phyloP scores from a whole-genome alignment of 1,140 invertebrate genomes.

The Globodera rostochiensis region DNA sequence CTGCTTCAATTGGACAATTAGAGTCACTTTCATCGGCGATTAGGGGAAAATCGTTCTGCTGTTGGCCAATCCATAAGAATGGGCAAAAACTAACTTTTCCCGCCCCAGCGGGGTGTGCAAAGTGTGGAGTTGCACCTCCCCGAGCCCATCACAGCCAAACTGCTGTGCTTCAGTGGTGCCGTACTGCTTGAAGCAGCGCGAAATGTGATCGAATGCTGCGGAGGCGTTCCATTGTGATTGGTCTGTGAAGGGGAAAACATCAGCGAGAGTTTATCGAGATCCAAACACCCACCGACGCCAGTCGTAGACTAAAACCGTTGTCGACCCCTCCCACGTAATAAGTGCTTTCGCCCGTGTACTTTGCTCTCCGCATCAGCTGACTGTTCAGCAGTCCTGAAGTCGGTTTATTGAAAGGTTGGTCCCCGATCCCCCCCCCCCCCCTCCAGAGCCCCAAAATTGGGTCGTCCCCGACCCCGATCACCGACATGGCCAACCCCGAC shows the following conservation, averaged over 20 bases:
- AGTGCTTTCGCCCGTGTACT: slow-evolving; percentile 22
- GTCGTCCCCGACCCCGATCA: too few species aligned
- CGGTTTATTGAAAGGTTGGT: too few species aligned
- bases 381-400: slow-evolving; percentile 46
- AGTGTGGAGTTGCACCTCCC: slow-evolving; percentile 23
- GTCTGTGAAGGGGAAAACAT: not conserved
- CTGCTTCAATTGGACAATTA: not conserved
- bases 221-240: not conserved
- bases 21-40: not conserved
- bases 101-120: slow-evolving; percentile 1
- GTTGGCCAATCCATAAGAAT: not conserved
- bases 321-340: slow-evolving; percentile 18
- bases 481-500: too few species aligned
- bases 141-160: slow-evolving; percentile 4
- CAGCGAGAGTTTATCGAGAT: too few species aligned
- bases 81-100: not conserved
- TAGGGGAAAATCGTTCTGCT: not conserved
- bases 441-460: too few species aligned
- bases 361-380: slow-evolving; percentile 47
- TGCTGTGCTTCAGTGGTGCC: not conserved
- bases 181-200: not conserved
- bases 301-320: not conserved
- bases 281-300: not conserved
- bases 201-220: slow-evolving; percentile 7
- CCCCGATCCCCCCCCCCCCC: too few species aligned